These are phyloP conservation scores for Apantesis nais DNA, from an alignment of 2,888 invertebrate genomes.

Conservation along the genomic window DNA sequence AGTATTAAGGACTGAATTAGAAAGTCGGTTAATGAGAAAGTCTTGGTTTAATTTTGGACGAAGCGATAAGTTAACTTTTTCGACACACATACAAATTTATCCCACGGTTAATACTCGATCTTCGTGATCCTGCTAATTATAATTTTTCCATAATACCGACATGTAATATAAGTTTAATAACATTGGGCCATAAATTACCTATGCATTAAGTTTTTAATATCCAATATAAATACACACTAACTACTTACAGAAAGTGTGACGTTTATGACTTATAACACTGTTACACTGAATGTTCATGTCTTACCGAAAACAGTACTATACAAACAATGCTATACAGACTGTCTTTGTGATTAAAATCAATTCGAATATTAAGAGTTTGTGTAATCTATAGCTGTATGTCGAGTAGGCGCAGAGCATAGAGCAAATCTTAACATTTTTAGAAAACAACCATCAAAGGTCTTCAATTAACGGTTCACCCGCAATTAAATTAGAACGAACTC, in stretches of 20 bases:
- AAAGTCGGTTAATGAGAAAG: neutral
- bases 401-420: neutral
- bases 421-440: neutral
- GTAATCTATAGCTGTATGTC: conserved; percentile 1
- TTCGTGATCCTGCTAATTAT: neutral
- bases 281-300: conserved; percentile 34
- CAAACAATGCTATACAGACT: too few species aligned
- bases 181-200: conserved; percentile 36
- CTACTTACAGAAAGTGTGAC: conserved; percentile 51
- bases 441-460: conserved; percentile 26
- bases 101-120: neutral
- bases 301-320: conserved; percentile 36
- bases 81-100: neutral
- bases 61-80: neutral
- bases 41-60: neutral
- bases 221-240: conserved; percentile 56
- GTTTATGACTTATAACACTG: conserved; percentile 42
- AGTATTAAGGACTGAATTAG: neutral
- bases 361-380: neutral
- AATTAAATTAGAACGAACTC: conserved; percentile 53
- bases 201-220: conserved; percentile 59
- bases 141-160: neutral
- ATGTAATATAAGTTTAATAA: neutral
- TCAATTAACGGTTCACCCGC: conserved; percentile 57
- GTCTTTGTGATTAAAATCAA: conserved; percentile 7